These are phyloP conservation scores for Batillaria attramentaria DNA, from an alignment of 1,140 invertebrate genomes.

Conservation along the genomic window DNA sequence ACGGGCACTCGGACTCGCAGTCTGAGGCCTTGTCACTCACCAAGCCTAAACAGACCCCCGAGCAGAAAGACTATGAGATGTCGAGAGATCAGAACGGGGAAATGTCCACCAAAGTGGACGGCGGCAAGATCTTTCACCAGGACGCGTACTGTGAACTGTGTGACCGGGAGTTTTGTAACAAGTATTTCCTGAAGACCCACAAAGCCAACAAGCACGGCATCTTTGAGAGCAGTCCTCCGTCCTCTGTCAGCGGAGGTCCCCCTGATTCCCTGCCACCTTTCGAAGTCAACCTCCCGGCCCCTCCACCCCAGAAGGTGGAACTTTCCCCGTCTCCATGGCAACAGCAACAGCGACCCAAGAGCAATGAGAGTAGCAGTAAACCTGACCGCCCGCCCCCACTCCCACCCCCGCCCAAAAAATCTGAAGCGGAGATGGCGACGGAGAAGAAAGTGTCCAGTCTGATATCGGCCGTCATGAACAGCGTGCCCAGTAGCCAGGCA, in stretches of 20 bases:
- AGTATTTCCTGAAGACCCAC: conserved; percentile 87
- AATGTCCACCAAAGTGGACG: conserved; percentile 38
- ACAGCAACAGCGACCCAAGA: conserved; percentile 29
- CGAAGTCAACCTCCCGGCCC: conserved; percentile 38
- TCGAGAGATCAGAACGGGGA: conserved; percentile 29
- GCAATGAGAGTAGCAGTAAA: conserved; percentile 28
- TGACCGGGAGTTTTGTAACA: conserved; percentile 76
- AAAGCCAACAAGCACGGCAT: conserved; percentile 99
- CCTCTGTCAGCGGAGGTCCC: conserved; percentile 43
- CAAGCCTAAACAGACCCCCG: conserved; percentile 34
- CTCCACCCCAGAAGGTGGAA: conserved; percentile 30
- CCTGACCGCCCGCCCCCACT: not conserved
- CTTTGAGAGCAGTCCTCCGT: conserved; percentile 61
- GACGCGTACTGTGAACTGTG: conserved; percentile 88
- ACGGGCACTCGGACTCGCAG: conserved; percentile 98
- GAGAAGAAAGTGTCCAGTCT: conserved; percentile 24
- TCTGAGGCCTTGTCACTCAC: conserved; percentile 22
- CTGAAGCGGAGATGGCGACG: conserved; percentile 14
- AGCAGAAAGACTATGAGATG: conserved; percentile 49
- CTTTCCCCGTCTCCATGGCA: conserved; percentile 33
- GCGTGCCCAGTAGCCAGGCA: conserved; percentile 17
- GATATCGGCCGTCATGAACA: conserved; percentile 25
- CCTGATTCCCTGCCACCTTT: conserved; percentile 48
- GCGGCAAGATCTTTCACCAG: conserved; percentile 72
- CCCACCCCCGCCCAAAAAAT: not conserved